A percentile compares a stretch with the other conserved stretches of the same genome.
Conservation (phyloP, 2,797 vertebrate species). For the Eupleurogrammus muticus region DNA sequence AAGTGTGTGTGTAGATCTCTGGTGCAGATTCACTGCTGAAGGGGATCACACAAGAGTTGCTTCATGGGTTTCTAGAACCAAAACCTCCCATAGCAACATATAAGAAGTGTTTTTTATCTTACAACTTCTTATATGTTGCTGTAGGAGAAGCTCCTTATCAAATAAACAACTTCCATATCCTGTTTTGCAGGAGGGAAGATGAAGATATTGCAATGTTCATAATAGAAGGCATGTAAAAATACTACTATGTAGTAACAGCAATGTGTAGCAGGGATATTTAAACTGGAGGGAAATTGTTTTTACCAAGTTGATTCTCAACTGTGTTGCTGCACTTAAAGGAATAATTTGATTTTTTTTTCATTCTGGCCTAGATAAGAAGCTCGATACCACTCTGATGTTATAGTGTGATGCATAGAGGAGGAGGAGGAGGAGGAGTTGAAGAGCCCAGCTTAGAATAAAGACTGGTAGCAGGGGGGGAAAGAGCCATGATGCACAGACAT, state of each 20-base stretch:
- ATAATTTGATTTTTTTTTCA: not conserved
- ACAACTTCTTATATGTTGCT: not conserved
- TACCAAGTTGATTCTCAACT: not conserved
- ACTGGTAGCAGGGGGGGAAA: not conserved
- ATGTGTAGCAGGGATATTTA: not conserved
- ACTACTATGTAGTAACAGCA: not conserved
- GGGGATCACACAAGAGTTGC: conserved; percentile 16
- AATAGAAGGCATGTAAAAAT: not conserved
- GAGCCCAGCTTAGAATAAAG: not conserved
- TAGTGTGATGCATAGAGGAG: not conserved
- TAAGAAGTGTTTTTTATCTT: conserved; percentile 5
- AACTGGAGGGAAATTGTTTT: not conserved
- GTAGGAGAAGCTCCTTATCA: too few relatives aligned
- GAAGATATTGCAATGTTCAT: conserved; percentile 3
- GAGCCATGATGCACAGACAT: too few relatives aligned
- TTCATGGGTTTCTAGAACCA: conserved; percentile 7
- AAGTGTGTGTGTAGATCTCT: not conserved
- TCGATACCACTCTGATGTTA: not conserved
- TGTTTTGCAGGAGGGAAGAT: conserved; percentile 12
- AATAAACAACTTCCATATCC: conserved; percentile 11
- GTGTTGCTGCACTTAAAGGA: not conserved
- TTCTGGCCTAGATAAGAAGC: not conserved
- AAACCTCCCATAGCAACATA: conserved; percentile 19
- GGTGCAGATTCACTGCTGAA: conserved; percentile 2
- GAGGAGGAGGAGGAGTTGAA: not conserved